Conservation (phyloP, 2,113 vertebrate species). For the Carassius carassius region DNA sequence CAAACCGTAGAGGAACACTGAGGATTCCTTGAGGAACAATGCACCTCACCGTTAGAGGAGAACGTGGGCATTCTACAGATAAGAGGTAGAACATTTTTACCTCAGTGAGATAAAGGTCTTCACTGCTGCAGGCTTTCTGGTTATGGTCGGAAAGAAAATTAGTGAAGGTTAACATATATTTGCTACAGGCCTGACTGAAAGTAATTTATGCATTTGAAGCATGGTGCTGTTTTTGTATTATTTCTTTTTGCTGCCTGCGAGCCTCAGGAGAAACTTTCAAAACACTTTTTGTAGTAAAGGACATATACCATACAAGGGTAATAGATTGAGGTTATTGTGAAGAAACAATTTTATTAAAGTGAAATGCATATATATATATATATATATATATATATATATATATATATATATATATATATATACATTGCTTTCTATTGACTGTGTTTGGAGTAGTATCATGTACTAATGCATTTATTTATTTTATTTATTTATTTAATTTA, state of each 20-base stretch:
- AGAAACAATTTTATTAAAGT: background rate
- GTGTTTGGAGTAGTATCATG: too few relatives aligned
- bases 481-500: too few relatives aligned
- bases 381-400: background rate
- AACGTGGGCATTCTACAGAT: conserved; percentile 34
- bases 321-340: background rate
- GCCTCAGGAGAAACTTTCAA: conserved; percentile 18
- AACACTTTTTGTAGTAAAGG: conserved; percentile 15
- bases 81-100: conserved; percentile 30
- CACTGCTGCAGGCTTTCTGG: conserved; percentile 18
- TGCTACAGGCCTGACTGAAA: conserved; percentile 5
- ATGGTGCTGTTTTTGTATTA: conserved; percentile 12
- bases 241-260: conserved; percentile 3
- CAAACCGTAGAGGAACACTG: background rate
- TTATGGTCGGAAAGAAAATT: conserved; percentile 8
- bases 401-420: background rate
- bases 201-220: conserved; percentile 17
- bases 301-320: background rate
- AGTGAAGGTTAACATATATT: conserved; percentile 23
- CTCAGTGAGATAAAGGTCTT: conserved; percentile 14
- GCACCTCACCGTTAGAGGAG: background rate
- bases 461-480: background rate
- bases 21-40: conserved; percentile 28
- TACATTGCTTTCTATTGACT: background rate
- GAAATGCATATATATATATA: background rate